A percentile compares a stretch with the other conserved stretches of the same genome.
phyloP scores from a whole-genome alignment of 2,113 vertebrate species.

The Pomatostomus ruficeps region DNA sequence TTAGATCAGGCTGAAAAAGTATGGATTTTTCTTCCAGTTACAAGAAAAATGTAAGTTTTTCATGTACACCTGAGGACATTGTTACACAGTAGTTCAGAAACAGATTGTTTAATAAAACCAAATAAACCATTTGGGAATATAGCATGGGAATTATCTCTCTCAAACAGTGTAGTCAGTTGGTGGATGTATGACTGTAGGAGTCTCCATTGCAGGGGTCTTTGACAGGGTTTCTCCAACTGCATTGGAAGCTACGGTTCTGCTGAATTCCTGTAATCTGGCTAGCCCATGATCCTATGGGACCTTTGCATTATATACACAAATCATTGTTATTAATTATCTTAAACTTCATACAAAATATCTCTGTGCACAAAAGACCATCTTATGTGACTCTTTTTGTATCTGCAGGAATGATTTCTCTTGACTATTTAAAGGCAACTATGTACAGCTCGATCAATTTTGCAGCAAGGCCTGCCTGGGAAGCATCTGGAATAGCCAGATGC shows the following conservation, averaged over 20 bases:
- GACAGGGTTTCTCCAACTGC: neutral
- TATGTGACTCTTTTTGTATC: neutral
- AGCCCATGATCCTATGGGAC: neutral
- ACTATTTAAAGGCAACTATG: neutral
- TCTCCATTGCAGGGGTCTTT: neutral
- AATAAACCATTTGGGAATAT: neutral
- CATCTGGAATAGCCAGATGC: neutral
- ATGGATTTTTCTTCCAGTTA: neutral
- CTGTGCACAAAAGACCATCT: neutral
- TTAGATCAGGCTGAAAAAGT: conserved; percentile 18
- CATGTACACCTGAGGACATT: neutral
- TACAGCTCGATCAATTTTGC: neutral
- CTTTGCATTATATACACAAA: neutral
- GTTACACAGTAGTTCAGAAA: neutral
- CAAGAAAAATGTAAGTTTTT: neutral
- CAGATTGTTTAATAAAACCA: neutral
- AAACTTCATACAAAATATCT: neutral
- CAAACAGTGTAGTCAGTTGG: neutral
- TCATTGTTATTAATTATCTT: neutral
- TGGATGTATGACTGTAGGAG: neutral
- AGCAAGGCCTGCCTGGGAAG: neutral
- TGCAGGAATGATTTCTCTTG: neutral
- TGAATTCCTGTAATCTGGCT: neutral
- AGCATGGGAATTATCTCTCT: neutral
- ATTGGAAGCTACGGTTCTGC: neutral